A percentile compares a stretch with the other conserved stretches of the same genome.
These are phyloP conservation scores for Cassiopea andromeda DNA, from an alignment of 30 jellyfish, hydroid and myxozoan species.

Conservation along the genomic window DNA sequence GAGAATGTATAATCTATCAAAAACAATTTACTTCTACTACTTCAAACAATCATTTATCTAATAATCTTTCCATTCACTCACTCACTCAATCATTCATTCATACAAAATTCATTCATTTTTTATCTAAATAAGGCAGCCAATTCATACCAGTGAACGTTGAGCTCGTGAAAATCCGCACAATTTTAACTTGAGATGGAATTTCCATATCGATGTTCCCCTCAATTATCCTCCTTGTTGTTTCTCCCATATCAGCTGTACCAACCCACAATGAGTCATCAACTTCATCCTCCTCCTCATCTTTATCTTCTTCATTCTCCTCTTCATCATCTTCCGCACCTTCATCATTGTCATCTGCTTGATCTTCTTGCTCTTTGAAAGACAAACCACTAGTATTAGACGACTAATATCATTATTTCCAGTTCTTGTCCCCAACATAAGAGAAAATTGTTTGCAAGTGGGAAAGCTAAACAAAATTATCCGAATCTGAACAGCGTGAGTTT, in stretches of 20 bases:
- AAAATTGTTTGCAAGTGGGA: no score
- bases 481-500: no score
- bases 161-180: conserved; percentile 90
- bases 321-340: not conserved
- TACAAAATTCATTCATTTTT: no score
- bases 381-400: not conserved
- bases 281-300: conserved; percentile 12
- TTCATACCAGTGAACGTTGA: conserved; percentile 95
- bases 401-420: no score
- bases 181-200: conserved; percentile 80
- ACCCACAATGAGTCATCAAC: conserved; percentile 5
- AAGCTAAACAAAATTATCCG: no score
- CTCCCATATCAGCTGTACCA: conserved; percentile 16
- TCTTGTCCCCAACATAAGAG: no score
- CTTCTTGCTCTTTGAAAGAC: conserved; percentile 25
- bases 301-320: not conserved
- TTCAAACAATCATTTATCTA: no score
- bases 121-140: not conserved
- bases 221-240: conserved; percentile 23
- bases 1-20: no score
- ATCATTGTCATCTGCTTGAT: not conserved
- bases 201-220: conserved; percentile 72
- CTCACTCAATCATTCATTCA: no score
- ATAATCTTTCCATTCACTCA: no score
- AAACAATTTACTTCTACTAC: no score